Evolutionary conservation across 2,797 vertebrate genomes (phyloP), one percentile per base, ranked within the genome.

Genomic region (Macrochelys suwanniensis): DNA sequence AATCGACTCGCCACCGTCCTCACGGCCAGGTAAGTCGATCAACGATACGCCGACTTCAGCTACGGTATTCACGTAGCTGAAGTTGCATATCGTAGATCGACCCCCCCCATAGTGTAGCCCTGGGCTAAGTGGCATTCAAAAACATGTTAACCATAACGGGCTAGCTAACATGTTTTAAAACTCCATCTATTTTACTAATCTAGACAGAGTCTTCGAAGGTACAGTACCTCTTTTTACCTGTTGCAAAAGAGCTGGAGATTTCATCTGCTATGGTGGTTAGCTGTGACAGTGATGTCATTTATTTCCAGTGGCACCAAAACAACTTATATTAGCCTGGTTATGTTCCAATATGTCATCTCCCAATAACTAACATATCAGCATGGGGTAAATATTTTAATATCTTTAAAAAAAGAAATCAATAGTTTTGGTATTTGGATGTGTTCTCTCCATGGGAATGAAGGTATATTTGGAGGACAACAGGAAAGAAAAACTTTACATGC

Each of bases 391-490:
- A 45, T 33, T 82, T 19, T 1, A 87, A 76, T 61, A 80, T 28
- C 65, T 45, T 79, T 80, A 47, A 49, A 84, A 74, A 89, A 83
- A 6, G 1, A 76, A 81, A 92, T 61, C 74, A 76, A 10, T 0
- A 85, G 31, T 0, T 68, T 65, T 26, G 78, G 49, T 13, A 56
- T 33, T 53, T 19, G 25, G 93, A 82, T 0, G 0, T 1, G 0
- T 57, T n/a, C 80, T 90, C 54, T 21, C 81, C 12, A 3, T 9
- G 51, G 87, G 33, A 87, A 87, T 2, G 42, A 23, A 51, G 49
- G 54, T 42, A 78, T 19, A 65, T 45, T 76, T 47, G 5, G 53
- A 93, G 85, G 21, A 68, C 23, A 74, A 81, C 26, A 84, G 76
- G 74, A 82, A 90, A 93, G 80, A 21, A 9, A 84, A 68, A 28